These are phyloP conservation scores for Neuroscelio doddi DNA, from an alignment of 2,888 invertebrate genomes.

Conservation along the genomic window DNA sequence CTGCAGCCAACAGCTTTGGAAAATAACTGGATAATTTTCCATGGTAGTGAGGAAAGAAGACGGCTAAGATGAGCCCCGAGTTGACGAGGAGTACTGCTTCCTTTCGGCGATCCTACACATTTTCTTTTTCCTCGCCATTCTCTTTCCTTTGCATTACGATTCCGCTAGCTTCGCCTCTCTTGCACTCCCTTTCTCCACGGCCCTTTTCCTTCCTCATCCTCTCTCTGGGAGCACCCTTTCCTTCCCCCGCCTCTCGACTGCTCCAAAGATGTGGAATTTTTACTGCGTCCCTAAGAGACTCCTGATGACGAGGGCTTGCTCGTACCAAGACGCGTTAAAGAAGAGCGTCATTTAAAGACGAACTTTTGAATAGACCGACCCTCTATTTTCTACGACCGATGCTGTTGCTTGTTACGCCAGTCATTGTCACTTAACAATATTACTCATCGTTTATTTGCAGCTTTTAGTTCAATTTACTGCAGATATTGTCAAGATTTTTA, in stretches of 20 bases:
- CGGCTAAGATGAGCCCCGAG: slow-evolving; percentile 9
- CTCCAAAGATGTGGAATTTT: slow-evolving; percentile 22
- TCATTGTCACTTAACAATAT: too few relatives aligned
- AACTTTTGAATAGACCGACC: slow-evolving; percentile 6
- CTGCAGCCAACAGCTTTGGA: slow-evolving; percentile 11
- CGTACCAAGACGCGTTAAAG: slow-evolving; percentile 5
- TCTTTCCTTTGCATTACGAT: slow-evolving; percentile 9
- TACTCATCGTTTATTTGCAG: too few relatives aligned
- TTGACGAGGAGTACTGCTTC: slow-evolving; percentile 12
- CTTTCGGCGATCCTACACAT: slow-evolving; percentile 18
- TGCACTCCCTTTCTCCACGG: neutral
- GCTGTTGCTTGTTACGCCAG: too few relatives aligned
- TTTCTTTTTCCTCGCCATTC: slow-evolving; percentile 25
- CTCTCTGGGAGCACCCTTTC: slow-evolving; percentile 2
- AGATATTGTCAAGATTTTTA: too few relatives aligned
- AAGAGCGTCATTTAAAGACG: slow-evolving; percentile 17
- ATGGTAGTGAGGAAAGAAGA: slow-evolving; percentile 8
- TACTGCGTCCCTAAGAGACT: slow-evolving; percentile 21
- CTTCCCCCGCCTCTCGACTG: slow-evolving; percentile 4
- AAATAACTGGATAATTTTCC: slow-evolving; percentile 35
- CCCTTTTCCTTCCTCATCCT: slow-evolving; percentile 14
- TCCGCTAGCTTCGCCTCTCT: slow-evolving; percentile 1
- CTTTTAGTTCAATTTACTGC: too few relatives aligned
- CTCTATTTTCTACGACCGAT: too few relatives aligned
- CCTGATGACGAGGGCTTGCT: slow-evolving; percentile 17